A percentile compares a stretch with the other conserved stretches of the same genome.
Conservation (phyloP, 2,888 invertebrate species). For the Pachymerium ferrugineum region DNA sequence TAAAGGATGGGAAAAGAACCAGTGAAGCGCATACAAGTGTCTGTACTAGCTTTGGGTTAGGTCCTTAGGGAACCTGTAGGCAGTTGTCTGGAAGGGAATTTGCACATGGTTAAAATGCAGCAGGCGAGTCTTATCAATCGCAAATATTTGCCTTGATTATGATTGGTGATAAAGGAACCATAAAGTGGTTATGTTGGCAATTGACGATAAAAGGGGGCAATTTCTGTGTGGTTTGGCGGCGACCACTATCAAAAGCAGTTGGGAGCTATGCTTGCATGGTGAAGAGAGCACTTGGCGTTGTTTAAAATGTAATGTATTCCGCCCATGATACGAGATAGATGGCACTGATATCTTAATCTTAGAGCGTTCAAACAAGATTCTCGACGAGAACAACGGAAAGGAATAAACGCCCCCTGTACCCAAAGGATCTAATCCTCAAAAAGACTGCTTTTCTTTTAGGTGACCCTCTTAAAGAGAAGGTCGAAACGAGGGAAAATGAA, state of each 20-base stretch:
- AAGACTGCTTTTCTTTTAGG: not conserved
- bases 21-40: not conserved
- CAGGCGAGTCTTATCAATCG: conserved; percentile 12
- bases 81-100: not conserved
- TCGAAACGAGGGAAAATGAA: not conserved
- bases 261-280: not conserved
- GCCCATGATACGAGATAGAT: conserved; percentile 31
- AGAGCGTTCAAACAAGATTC: conserved; percentile 30
- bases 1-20: conserved; percentile 20
- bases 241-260: conserved; percentile 7
- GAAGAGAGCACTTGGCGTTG: conserved; percentile 27
- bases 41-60: conserved; percentile 16
- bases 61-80: not conserved
- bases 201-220: conserved; percentile 30
- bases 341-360: conserved; percentile 33
- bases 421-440: not conserved
- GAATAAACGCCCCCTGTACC: not conserved
- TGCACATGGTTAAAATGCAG: conserved; percentile 4
- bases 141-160: conserved; percentile 32
- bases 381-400: not conserved
- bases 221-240: conserved; percentile 23
- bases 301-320: conserved; percentile 32
- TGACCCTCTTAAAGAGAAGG: not conserved
- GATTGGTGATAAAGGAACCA: conserved; percentile 31
- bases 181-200: conserved; percentile 31